Conservation (phyloP, 2,888 invertebrate genomes). For the Mactromeris polynyma region DNA sequence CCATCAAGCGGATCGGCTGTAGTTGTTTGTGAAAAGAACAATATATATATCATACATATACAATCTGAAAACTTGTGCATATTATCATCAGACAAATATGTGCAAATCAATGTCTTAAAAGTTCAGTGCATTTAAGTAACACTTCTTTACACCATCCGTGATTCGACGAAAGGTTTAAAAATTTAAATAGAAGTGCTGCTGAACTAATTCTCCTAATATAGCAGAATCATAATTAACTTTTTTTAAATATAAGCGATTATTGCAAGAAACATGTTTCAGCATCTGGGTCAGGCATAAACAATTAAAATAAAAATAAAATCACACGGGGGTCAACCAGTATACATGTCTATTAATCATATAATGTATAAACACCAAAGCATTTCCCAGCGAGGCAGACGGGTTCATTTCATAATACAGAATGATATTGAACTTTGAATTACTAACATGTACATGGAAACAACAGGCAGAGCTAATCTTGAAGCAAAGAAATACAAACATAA, state of each 20-base stretch:
- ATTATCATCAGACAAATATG: conserved; percentile 15
- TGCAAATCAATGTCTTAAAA: background rate
- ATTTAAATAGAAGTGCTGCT: background rate
- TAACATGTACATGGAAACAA: conserved; percentile 9
- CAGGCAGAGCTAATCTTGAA: conserved; percentile 21
- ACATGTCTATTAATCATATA: background rate
- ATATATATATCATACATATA: conserved; percentile 39
- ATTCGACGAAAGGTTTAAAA: background rate
- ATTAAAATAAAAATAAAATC: background rate
- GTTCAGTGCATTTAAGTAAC: conserved; percentile 3
- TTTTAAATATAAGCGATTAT: background rate
- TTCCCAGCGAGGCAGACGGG: background rate
- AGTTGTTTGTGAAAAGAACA: conserved; percentile 48
- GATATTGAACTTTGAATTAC: background rate
- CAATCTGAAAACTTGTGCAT: conserved; percentile 37
- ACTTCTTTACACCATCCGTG: background rate
- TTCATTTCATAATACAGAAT: background rate
- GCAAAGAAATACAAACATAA: conserved; percentile 28
- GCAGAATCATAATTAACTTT: background rate
- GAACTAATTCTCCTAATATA: background rate
- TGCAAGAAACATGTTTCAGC: background rate
- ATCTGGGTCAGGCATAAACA: background rate
- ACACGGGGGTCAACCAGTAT: background rate
- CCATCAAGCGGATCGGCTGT: conserved; percentile 48
- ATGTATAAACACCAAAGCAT: background rate